Base-by-base conservation (phyloP, 1,140 invertebrate species). In the Philaenus spumarius region DNA sequence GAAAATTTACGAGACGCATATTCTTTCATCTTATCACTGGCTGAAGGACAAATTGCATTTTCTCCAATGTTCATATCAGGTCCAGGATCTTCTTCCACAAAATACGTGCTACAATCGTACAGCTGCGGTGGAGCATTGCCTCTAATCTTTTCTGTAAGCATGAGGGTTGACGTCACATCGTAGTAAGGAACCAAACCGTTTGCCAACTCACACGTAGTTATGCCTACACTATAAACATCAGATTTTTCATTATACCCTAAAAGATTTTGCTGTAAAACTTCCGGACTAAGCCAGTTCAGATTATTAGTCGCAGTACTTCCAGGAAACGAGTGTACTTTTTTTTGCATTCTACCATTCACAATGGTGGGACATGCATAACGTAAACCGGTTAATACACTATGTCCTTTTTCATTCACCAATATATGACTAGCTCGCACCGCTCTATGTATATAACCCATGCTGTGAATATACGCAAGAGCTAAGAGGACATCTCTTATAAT, bases 221-320 rank as follows among this genome's bases (percentile, higher is more conserved):
- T 87, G 34, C 93, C 93, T 47, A 95, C 62, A 63, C 91, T 95
- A 67, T 96, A 95, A 24, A 94, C 85, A 73, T 96, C 93, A 2
- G 90, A 91, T 65, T 89, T 89, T 68, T 87, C 85, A 69, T 90
- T 87, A 68, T 95, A 95, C 7, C 93, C 93, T 64, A 80, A 77
- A 55, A 95, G 74, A 77, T 95, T 94, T 83, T 90, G 75, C 24
- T 91, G 26, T 9, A 30, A 30, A 4, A 30, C 26, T 30, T 30
- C 26, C 9, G 26, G 91, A 70, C 90, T 91, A 1, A 91, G 77
- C 89, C 90, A 95, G 70, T 90, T 90, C 1, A 95, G 72, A n/a
- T n/a, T n/a, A 34, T 81, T 73, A 54, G 82, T 77, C 3, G 75
- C 71, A 24, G 81, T 82, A 30, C 81, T 80, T 1, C 78, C 73